These are phyloP conservation scores for Anabas testudineus DNA, from an alignment of 2,797 vertebrate genomes.

Conservation along the genomic window DNA sequence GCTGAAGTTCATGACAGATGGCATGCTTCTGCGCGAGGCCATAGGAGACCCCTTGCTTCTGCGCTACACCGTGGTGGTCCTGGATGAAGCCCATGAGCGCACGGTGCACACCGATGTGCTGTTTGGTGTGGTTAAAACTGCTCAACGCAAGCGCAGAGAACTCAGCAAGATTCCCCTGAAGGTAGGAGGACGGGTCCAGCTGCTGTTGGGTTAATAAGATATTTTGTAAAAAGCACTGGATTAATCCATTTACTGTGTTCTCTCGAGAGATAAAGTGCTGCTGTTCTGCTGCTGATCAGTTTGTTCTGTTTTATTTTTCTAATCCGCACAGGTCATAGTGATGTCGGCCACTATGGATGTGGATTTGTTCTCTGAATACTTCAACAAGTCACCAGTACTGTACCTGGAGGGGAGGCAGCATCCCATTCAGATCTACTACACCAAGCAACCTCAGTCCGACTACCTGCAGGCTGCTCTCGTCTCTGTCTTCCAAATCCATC, in stretches of 20 bases:
- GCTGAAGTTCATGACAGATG: conserved; percentile 96
- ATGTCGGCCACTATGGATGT: conserved; percentile 99
- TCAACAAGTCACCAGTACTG: conserved; percentile 93
- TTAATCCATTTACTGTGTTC: background rate
- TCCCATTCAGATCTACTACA: conserved; percentile 95
- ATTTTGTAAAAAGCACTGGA: background rate
- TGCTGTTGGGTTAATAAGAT: background rate
- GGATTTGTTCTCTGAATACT: conserved; percentile 96
- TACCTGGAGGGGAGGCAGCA: conserved; percentile 97
- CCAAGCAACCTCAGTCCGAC: conserved; percentile 93
- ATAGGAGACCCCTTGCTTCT: conserved; percentile 91
- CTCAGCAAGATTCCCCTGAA: conserved; percentile 89
- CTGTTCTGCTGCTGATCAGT: too few species aligned
- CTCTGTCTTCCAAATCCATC: conserved; percentile 96
- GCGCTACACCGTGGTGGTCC: conserved; percentile 91
- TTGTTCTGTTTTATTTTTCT: background rate
- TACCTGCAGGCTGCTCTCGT: conserved; percentile 95
- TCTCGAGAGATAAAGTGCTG: background rate
- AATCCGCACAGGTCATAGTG: conserved; percentile 87
- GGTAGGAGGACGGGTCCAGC: conserved; percentile 71
- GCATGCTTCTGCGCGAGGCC: conserved; percentile 96
- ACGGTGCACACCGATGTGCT: conserved; percentile 96
- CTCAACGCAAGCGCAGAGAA: conserved; percentile 90
- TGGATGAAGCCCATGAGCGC: conserved; percentile 97
- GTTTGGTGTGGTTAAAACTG: conserved; percentile 94